Evolutionary conservation across 2,113 vertebrate species (phyloP).

Genomic region (Malurus melanocephalus): DNA sequence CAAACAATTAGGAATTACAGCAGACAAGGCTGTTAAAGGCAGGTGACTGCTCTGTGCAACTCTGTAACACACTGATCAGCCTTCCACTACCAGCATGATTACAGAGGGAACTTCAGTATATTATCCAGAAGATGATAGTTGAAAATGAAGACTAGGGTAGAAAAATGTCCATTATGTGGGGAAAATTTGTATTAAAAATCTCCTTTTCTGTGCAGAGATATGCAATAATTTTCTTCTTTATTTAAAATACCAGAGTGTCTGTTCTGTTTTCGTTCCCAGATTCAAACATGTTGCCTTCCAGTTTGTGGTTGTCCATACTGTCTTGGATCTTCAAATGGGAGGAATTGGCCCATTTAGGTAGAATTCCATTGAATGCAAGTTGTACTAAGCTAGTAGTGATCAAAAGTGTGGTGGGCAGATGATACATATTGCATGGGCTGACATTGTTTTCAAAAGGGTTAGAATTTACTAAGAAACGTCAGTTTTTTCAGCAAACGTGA

Average conservation of each 20-base stretch:
- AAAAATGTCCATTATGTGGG: not conserved
- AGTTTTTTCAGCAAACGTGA: not conserved
- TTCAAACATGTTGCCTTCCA: not conserved
- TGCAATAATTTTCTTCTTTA: not conserved
- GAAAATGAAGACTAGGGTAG: not conserved
- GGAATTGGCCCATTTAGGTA: not conserved
- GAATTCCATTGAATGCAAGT: not conserved
- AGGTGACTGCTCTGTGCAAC: not conserved
- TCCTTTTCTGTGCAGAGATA: not conserved
- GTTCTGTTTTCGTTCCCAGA: not conserved
- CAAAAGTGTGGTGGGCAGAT: not conserved
- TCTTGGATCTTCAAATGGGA: not conserved
- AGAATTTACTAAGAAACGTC: not conserved
- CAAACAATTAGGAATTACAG: not conserved
- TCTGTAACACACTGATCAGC: not conserved
- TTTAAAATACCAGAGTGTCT: not conserved
- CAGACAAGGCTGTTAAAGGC: not conserved
- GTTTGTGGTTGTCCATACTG: not conserved
- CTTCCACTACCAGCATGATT: not conserved
- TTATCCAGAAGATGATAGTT: not conserved
- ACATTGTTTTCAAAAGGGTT: not conserved
- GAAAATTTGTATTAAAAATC: not conserved
- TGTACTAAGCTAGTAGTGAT: not conserved
- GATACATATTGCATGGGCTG: not conserved
- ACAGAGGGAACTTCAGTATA: not conserved